Evolutionary conservation across 2,113 vertebrate species (phyloP), one percentile per base, ranked within the genome.

Genomic region (Cichladusa arquata): DNA sequence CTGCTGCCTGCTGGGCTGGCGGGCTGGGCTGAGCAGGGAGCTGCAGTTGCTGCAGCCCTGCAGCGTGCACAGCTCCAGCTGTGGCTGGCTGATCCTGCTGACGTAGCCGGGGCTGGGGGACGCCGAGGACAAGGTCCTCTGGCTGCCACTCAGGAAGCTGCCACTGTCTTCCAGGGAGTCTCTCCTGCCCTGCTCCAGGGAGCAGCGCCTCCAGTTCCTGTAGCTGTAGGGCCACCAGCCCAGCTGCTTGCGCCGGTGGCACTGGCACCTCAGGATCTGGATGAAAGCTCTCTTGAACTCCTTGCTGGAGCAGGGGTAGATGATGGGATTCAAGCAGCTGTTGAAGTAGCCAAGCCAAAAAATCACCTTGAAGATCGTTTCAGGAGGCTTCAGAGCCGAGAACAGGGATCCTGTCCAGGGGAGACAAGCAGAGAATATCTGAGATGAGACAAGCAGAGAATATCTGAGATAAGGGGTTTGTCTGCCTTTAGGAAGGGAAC

Each of bases 291-390:
- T 97, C 98, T 99, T 99, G 97, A 99, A 99, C 97, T 99, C 99
- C 26, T 99, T 99, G 98, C 98, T 99, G 97, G 99, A 99, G 97
- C 99, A 99, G 60, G 99, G 99, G 96, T 99, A 99, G 97, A 99
- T 99, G 98, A 99, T 99, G 90, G 99, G 99, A 95, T 99, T 99
- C 96, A 99, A 97, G 97, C 99, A 99, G 97, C 99, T 99, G 98
- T 99, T 99, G 97, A 99, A 99, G 96, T 99, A 99, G 84, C 99
- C 99, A 57, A 99, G 98, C 99, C 99, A 99, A 98, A 99, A 99
- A 96, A 99, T 99, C 70, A 99, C 99, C 95, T 99, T 99, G 97
- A 99, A 99, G 96, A 99, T 97, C 6, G 97, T 93, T 40, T 99
- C 98, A 12, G 99, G 99, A 17, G 98, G 98, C 65, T 99, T 99